Percentiles rank a stretch among this genome's conserved stretches.
phyloP scores from a whole-genome alignment of 1,140 invertebrate genomes.

The Drosophila rufa region DNA sequence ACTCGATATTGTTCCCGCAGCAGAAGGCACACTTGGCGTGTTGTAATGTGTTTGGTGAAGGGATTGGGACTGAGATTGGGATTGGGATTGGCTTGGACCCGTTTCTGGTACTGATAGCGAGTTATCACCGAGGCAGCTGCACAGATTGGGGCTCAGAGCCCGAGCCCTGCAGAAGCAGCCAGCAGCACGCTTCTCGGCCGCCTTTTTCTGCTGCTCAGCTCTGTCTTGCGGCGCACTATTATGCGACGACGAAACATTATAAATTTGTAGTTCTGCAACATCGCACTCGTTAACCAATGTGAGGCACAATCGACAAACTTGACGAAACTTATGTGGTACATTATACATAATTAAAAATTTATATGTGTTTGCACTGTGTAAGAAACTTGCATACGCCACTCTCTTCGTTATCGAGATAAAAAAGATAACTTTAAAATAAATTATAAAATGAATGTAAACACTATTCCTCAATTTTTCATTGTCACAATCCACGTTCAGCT shows the following conservation, averaged over 20 bases:
- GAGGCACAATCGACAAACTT: slow-evolving; percentile 86
- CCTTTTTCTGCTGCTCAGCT: slow-evolving; percentile 16
- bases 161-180: slow-evolving; percentile 61
- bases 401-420: slow-evolving; percentile 55
- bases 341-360: slow-evolving; percentile 86
- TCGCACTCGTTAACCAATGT: slow-evolving; percentile 82
- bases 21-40: slow-evolving; percentile 70
- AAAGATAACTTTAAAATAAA: slow-evolving; percentile 81
- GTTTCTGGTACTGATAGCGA: slow-evolving; percentile 70
- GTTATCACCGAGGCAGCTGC: slow-evolving; percentile 66
- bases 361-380: slow-evolving; percentile 48
- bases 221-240: slow-evolving; percentile 45
- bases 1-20: slow-evolving; percentile 42
- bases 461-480: slow-evolving; percentile 80
- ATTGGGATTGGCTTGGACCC: slow-evolving; percentile 49
- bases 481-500: slow-evolving; percentile 76
- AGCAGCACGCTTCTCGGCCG: slow-evolving; percentile 26
- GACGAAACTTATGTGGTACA: slow-evolving; percentile 87
- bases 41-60: slow-evolving; percentile 55
- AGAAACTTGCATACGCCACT: slow-evolving; percentile 46
- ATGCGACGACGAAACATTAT: slow-evolving; percentile 56
- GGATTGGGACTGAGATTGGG: slow-evolving; percentile 27
- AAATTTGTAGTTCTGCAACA: slow-evolving; percentile 84
- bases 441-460: slow-evolving; percentile 81
- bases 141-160: slow-evolving; percentile 53